Conservation (phyloP, 1,140 invertebrate genomes). For the Drosophila sp. region DNA sequence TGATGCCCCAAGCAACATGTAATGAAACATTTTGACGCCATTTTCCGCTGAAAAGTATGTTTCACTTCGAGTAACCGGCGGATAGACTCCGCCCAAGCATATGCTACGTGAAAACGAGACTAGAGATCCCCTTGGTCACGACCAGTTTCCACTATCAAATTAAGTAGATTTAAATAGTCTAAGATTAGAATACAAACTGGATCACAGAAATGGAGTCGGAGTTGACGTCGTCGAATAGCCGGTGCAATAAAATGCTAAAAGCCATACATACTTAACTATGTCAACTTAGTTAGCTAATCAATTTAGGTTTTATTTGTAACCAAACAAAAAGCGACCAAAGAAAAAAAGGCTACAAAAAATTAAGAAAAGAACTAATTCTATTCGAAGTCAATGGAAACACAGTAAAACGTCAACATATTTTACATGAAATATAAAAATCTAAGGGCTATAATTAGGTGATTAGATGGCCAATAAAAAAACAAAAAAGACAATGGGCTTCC, state of each 20-base stretch:
- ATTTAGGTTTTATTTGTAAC: conserved; percentile 37
- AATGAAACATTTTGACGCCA: neutral
- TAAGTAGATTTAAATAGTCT: neutral
- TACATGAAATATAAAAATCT: conserved; percentile 9
- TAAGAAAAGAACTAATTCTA: neutral
- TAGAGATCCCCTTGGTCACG: neutral
- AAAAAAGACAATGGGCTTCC: conserved; percentile 19
- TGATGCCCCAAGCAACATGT: neutral
- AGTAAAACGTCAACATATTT: conserved; percentile 41
- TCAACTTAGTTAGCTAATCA: conserved; percentile 29
- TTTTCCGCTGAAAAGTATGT: conserved; percentile 3
- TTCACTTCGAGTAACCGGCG: neutral
- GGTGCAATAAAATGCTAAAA: conserved; percentile 59
- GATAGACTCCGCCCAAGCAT: neutral
- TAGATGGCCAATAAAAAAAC: neutral
- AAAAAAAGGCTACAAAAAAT: conserved; percentile 41
- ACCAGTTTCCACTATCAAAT: neutral
- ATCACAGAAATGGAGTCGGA: neutral
- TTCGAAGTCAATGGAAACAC: conserved; percentile 24
- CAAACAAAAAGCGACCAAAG: conserved; percentile 26
- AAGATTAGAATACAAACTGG: conserved; percentile 7
- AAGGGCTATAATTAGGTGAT: conserved; percentile 12
- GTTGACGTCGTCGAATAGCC: conserved; percentile 10
- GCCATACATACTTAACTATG: conserved; percentile 20
- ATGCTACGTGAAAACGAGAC: neutral